Evolutionary conservation across 2,888 invertebrate species (phyloP).

Genomic region (Galerucella calmariensis): DNA sequence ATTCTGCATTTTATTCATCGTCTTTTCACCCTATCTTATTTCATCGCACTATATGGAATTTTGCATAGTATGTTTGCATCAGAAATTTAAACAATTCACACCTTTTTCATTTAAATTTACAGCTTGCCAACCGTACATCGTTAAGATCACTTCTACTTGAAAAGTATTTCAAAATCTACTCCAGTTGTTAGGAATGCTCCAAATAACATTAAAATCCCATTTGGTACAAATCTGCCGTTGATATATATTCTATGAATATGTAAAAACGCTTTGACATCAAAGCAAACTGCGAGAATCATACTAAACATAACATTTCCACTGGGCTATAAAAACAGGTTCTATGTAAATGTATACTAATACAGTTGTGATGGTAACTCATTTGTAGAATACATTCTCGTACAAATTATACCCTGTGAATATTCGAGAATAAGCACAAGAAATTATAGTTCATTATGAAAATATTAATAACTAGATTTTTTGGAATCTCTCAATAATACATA

Average conservation of each 20-base stretch:
- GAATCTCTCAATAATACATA: no score
- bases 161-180: constrained; percentile 45
- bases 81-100: not conserved
- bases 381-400: constrained; percentile 22
- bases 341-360: constrained; percentile 43
- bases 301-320: constrained; percentile 38
- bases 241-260: constrained; percentile 40
- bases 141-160: not conserved
- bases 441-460: no score
- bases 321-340: constrained; percentile 38
- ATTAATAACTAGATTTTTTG: no score
- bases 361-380: constrained; percentile 42
- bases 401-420: constrained; percentile 41
- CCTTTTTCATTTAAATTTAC: not conserved
- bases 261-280: constrained; percentile 40
- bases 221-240: constrained; percentile 26
- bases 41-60: no score
- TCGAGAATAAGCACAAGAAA: constrained; percentile 26
- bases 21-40: no score
- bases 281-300: constrained; percentile 35
- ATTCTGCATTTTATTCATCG: no score
- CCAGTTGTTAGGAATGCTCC: constrained; percentile 1
- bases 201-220: constrained; percentile 29
- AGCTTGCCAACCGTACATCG: not conserved
- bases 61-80: no score